Evolutionary conservation across 2,797 vertebrate species (phyloP), one percentile per base, ranked within the genome.

Genomic region (Echeneis naucrates): DNA sequence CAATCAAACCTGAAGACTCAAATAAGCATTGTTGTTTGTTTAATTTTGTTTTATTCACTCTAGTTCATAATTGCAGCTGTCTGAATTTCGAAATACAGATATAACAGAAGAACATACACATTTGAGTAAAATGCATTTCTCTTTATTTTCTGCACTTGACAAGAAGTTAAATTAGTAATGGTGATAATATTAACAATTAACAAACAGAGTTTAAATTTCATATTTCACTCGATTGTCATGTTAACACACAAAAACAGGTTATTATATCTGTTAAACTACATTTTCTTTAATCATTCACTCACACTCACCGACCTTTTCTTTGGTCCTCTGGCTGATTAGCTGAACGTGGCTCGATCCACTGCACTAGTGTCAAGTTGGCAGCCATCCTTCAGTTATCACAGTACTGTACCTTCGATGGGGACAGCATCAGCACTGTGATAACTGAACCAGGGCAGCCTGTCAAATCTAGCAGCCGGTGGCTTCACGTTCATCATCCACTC

Each of bases 371-470:
- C 94, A 96, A 98, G 97, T 95, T 97, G 98, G 97, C 98, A 95
- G 95, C 97, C 98, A 99, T 99, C 97, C 97, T 99, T 99, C 98
- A 99, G 98, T 99, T 99, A 99, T 99, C 98, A 99, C 98, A 99
- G 98, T 99, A 99, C 98, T 99, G 98, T 99, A 99, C 98, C 97
- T 99, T 99, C 95, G 96, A 96, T 96, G 96, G 91, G 95, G 95
- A 99, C 97, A 99, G 98, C 97, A 99, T 97, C 98, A 99, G 98
- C 97, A 99, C 98, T 96, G 96, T 99, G 97, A 99, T 99, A 99
- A 99, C 98, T 99, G 98, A 99, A 97, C 97, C 96, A 99, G 97
- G 97, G 98, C 96, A 97, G 97, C 97, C 97, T 94, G 96, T 94
- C 95, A 95, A 80, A 81, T 95, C 94, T 91, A 88, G 94, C 75